These are phyloP conservation scores for Standfussiana lucernea DNA, from an alignment of 2,888 invertebrate species.

Conservation along the genomic window DNA sequence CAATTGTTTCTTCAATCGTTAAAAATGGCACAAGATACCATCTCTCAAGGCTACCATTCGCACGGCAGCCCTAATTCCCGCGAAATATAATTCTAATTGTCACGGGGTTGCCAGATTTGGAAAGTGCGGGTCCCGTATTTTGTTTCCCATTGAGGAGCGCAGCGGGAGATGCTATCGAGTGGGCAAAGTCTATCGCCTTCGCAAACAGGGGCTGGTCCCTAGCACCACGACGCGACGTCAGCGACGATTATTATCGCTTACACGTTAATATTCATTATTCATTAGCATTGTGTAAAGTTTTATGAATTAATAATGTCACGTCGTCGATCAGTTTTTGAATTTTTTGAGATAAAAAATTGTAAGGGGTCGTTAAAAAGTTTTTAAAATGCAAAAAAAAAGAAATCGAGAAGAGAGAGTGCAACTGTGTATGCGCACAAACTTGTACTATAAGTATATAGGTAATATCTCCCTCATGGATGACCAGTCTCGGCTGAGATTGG, in stretches of 20 bases:
- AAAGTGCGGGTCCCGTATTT: constrained; percentile 80
- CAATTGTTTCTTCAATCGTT: constrained; percentile 8
- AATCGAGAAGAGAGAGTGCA: background rate
- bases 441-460: no score
- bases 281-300: constrained; percentile 75
- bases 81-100: constrained; percentile 75
- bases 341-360: constrained; percentile 22
- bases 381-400: background rate
- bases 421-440: background rate
- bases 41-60: constrained; percentile 42
- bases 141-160: constrained; percentile 70
- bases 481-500: background rate
- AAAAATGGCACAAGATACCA: constrained; percentile 24
- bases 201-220: constrained; percentile 73
- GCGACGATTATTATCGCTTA: constrained; percentile 82
- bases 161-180: constrained; percentile 80
- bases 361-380: background rate
- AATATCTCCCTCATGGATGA: background rate
- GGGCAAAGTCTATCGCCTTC: constrained; percentile 76
- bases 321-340: constrained; percentile 18
- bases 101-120: constrained; percentile 72
- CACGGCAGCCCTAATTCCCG: constrained; percentile 70
- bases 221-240: constrained; percentile 73
- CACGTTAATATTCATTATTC: constrained; percentile 86
- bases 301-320: constrained; percentile 57